These are phyloP conservation scores for Parazoanthus swiftii DNA, from an alignment of 92 coral and sea anemone genomes.

Conservation along the genomic window DNA sequence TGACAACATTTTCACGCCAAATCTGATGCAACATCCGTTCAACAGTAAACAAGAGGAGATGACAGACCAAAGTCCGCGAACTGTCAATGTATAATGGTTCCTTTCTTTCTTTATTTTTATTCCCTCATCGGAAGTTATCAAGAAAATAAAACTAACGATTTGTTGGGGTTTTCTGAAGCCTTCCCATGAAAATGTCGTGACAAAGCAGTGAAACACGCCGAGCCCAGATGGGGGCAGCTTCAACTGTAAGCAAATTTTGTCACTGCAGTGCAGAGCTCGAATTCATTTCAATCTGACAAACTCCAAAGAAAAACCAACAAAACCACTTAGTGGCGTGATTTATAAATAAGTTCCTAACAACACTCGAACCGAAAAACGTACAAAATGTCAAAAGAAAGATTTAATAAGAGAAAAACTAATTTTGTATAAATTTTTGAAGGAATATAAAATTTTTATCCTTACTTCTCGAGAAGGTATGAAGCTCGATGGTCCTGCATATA, in stretches of 20 bases:
- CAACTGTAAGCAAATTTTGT: not conserved
- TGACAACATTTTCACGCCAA: not conserved
- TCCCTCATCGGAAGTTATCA: not conserved
- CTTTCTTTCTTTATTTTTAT: not conserved
- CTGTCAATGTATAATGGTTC: not conserved
- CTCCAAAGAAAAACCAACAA: conserved; percentile 19
- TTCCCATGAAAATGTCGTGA: conserved; percentile 3
- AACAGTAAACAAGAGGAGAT: not conserved
- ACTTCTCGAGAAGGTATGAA: conserved; percentile 96
- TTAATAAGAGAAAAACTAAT: not conserved
- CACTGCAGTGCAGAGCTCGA: not conserved
- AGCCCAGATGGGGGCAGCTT: not conserved
- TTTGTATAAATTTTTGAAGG: not conserved
- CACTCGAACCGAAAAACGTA: not conserved
- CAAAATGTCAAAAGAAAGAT: not conserved
- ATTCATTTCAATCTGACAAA: not conserved
- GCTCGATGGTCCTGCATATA: conserved; percentile 81
- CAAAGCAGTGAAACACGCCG: not conserved
- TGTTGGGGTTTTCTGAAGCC: not conserved
- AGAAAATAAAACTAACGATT: not conserved
- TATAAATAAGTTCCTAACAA: not conserved
- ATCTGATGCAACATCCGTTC: conserved; percentile 42
- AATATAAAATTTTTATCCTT: conserved; percentile 16
- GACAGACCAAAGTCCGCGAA: not conserved
- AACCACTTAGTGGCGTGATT: not conserved